phyloP scores from a whole-genome alignment of 2,797 vertebrate species.

The Scleropages formosus region DNA sequence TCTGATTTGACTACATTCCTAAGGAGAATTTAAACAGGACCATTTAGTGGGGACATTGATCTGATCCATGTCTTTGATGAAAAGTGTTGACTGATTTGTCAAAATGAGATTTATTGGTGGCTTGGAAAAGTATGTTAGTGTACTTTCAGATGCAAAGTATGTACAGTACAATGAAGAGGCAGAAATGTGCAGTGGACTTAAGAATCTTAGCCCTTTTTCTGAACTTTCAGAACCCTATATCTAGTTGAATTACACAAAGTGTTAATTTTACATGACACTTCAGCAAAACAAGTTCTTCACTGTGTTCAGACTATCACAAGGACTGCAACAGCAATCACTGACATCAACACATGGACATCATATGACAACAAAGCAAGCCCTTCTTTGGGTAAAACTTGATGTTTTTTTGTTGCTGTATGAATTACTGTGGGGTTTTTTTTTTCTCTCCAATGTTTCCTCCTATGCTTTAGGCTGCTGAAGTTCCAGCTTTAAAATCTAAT shows the following conservation, averaged over 20 bases:
- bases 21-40: slow-evolving; percentile 24
- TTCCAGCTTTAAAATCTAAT: too few species aligned
- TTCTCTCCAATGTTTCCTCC: too few species aligned
- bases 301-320: too few species aligned
- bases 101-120: too few species aligned
- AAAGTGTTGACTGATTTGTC: too few species aligned
- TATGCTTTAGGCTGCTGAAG: too few species aligned
- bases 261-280: too few species aligned
- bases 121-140: too few species aligned
- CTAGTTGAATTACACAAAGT: background rate
- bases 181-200: background rate
- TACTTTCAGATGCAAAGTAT: too few species aligned
- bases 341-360: background rate
- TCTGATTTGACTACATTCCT: slow-evolving; percentile 50
- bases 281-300: too few species aligned
- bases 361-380: background rate
- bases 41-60: slow-evolving; percentile 26
- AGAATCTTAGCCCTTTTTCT: background rate
- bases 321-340: background rate
- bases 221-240: background rate
- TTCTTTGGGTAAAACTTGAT: background rate
- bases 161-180: background rate
- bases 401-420: background rate
- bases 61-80: background rate
- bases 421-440: too few species aligned